Conservation (phyloP, 2,888 invertebrate genomes). For the Eristalis tenax region DNA sequence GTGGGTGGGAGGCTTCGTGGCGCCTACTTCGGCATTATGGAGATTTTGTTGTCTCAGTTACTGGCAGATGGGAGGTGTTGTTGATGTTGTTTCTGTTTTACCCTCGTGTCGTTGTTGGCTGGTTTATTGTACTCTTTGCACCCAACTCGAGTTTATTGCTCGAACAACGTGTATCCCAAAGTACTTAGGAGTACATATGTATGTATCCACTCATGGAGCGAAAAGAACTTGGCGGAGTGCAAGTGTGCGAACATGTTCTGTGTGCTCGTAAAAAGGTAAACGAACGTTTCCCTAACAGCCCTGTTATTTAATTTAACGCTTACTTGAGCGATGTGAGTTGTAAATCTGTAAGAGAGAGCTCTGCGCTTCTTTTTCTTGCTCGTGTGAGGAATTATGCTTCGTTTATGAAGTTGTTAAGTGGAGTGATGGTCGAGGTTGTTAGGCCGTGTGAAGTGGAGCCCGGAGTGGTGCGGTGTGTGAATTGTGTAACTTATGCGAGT, state of each 20-base stretch:
- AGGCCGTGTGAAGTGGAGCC: slow-evolving; percentile 31
- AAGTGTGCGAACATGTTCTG: background rate
- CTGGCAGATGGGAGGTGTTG: slow-evolving; percentile 14
- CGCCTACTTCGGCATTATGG: slow-evolving; percentile 57
- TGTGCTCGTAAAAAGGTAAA: slow-evolving; percentile 39
- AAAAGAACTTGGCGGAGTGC: slow-evolving; percentile 30
- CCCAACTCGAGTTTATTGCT: slow-evolving; percentile 68
- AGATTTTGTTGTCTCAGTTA: slow-evolving; percentile 59
- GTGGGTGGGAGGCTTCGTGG: slow-evolving; percentile 34
- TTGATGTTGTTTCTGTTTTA: slow-evolving; percentile 30
- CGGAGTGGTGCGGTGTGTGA: slow-evolving; percentile 20
- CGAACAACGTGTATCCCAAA: slow-evolving; percentile 66
- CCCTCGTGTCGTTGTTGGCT: slow-evolving; percentile 25
- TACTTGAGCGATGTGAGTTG: slow-evolving; percentile 68
- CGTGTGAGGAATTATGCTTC: slow-evolving; percentile 48
- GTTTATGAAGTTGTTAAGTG: slow-evolving; percentile 60
- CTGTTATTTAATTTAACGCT: slow-evolving; percentile 72
- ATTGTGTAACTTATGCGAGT: background rate
- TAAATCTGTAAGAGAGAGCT: slow-evolving; percentile 52
- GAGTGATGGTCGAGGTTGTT: slow-evolving; percentile 44
- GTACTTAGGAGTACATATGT: slow-evolving; percentile 58
- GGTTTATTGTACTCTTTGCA: slow-evolving; percentile 62
- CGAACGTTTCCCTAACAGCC: slow-evolving; percentile 64
- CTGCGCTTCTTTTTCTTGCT: slow-evolving; percentile 9
- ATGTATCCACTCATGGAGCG: slow-evolving; percentile 11